phyloP scores from a whole-genome alignment of 2,888 invertebrate species.

The Meghimatium bilineatum region DNA sequence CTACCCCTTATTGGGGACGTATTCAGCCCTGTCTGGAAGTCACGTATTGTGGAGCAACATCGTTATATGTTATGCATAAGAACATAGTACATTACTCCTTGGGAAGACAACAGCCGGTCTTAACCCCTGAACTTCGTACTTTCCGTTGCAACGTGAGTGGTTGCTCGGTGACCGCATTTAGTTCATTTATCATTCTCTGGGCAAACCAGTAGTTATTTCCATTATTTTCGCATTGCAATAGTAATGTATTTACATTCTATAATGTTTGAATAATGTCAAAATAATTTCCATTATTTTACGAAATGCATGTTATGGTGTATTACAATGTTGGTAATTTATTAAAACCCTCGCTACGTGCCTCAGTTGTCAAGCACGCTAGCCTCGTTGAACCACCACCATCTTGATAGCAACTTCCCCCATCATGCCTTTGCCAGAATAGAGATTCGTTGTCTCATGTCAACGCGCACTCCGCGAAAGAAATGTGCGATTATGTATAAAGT shows the following conservation, averaged over 20 bases:
- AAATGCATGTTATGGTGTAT: neutral
- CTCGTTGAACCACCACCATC: conserved; percentile 53
- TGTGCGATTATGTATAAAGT: neutral
- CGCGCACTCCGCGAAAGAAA: conserved; percentile 53
- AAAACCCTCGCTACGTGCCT: conserved; percentile 15
- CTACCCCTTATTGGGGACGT: too few relatives aligned
- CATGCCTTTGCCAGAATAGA: conserved; percentile 1
- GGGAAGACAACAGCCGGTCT: conserved; percentile 33
- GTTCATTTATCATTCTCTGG: neutral
- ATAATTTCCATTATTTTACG: neutral
- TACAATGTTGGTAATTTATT: neutral
- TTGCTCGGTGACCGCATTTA: conserved; percentile 50
- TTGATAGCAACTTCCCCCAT: conserved; percentile 53
- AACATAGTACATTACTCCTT: neutral
- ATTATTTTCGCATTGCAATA: neutral
- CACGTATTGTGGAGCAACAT: neutral
- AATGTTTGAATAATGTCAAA: neutral
- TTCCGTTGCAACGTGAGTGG: conserved; percentile 16
- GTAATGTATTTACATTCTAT: neutral
- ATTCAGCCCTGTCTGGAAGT: neutral
- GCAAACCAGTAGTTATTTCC: neutral
- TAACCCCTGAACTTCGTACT: conserved; percentile 25
- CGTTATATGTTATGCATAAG: too few relatives aligned
- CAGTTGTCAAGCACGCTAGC: conserved; percentile 62
- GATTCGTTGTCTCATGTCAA: conserved; percentile 46